Base-by-base conservation (phyloP, 2,113 vertebrate genomes). In the Notothenia coriiceps region DNA sequence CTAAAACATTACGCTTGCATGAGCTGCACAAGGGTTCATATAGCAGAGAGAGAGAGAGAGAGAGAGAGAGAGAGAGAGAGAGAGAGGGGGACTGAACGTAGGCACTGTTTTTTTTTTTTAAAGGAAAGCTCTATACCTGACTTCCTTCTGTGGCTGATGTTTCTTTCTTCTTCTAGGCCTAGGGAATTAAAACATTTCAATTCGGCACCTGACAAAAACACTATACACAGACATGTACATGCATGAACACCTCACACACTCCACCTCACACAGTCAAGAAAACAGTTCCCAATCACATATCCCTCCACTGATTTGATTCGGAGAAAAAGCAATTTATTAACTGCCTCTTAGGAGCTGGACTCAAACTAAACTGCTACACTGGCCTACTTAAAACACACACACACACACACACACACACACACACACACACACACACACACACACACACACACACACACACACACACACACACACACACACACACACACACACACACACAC, bases 291-390 rank as follows among this genome's bases (percentile, higher is more conserved):
- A 86, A 88, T 87, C 86, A 88, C 78, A 87, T 70, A 81, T 82
- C 86, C 83, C 81, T 86, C 84, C 69, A 64, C 83, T 92, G 86
- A 92, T 89, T 88, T 91, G 90, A 89, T 91, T 85, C 74, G 17
- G 84, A 84, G 91, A 87, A 90, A 92, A 92, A 90, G 87, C 91
- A 89, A 92, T 93, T 92, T 93, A 92, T 92, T 92, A 93, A 90
- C 64, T 62, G 79, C 78, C 91, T 91, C 91, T 90, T 77, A 91
- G 88, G 92, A 87, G 81, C 63, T 51, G 80, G 85, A 88, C 83
- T 87, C 77, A 88, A 87, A 88, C 88, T 87, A 78, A 87, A 89
- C 86, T 82, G 74, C 80, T 79, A 76, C 51, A 43, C 83, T 84
- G 83, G 84, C 86, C 89, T 89, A 86, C 75, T 91, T 87, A 84